phyloP scores from a whole-genome alignment of 2,797 vertebrate genomes.

The Danionella dracula region DNA sequence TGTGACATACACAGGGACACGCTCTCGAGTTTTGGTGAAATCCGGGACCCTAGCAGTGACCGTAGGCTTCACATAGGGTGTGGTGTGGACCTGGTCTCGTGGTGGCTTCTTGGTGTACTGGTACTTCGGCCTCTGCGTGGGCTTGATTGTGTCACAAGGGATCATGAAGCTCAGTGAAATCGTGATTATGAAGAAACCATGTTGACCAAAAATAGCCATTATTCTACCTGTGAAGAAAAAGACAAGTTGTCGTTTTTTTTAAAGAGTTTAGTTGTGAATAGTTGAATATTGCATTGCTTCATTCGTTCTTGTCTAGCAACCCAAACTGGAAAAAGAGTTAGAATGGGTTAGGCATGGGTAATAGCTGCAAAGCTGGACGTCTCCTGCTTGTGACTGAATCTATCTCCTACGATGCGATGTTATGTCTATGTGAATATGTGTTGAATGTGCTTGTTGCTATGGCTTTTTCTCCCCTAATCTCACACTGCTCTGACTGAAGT shows the following conservation, averaged over 20 bases:
- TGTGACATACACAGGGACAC: conserved; percentile 44
- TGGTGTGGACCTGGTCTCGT: conserved; percentile 49
- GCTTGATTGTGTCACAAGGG: conserved; percentile 62
- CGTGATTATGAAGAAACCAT: conserved; percentile 43
- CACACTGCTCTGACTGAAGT: no score
- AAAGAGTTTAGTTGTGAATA: no score
- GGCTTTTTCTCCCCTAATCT: no score
- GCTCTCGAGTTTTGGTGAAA: conserved; percentile 47
- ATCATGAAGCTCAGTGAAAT: conserved; percentile 54
- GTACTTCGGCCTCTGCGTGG: conserved; percentile 78
- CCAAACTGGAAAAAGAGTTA: no score
- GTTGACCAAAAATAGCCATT: conserved; percentile 60
- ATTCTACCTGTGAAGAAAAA: conserved; percentile 50
- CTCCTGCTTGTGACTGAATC: no score
- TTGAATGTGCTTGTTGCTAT: no score
- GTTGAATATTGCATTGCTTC: no score
- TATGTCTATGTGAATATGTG: no score
- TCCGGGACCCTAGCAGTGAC: conserved; percentile 49
- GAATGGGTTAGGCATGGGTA: no score
- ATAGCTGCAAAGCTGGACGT: no score
- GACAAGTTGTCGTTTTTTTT: conserved; percentile 8
- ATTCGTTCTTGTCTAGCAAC: no score
- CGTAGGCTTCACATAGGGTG: conserved; percentile 56
- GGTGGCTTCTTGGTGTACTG: conserved; percentile 81
- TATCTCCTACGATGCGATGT: no score